Evolutionary conservation across 2,888 invertebrate species (phyloP).

Genomic region (Linnaemya vulpina): DNA sequence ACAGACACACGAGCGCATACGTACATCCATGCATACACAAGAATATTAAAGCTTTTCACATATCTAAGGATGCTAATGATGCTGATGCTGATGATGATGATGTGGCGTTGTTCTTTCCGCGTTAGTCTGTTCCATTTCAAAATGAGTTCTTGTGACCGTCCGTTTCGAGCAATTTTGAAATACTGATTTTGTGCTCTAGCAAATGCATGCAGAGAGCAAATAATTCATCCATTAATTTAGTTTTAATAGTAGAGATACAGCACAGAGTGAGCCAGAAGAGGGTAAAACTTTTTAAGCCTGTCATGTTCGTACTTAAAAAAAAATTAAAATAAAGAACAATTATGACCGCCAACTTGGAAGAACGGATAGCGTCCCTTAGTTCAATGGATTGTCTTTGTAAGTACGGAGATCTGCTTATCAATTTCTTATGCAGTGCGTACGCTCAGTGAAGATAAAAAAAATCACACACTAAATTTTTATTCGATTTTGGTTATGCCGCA

Average conservation of each 20-base stretch:
- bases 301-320: too few species aligned
- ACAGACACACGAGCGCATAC: neutral
- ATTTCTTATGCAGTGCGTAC: too few species aligned
- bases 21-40: neutral
- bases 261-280: neutral
- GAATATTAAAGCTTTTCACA: neutral
- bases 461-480: too few species aligned
- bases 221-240: constrained; percentile 10
- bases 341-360: too few species aligned
- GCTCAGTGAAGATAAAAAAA: too few species aligned
- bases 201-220: constrained; percentile 1
- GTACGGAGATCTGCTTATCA: too few species aligned
- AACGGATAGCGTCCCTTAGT: too few species aligned
- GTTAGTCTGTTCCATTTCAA: constrained; percentile 9
- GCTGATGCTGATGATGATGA: neutral
- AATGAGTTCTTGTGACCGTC: constrained; percentile 43
- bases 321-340: too few species aligned
- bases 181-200: constrained; percentile 43
- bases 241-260: neutral
- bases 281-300: neutral
- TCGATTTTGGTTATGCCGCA: too few species aligned
- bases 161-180: constrained; percentile 42
- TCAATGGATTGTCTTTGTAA: too few species aligned
- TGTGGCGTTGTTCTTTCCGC: neutral
- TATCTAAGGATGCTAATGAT: neutral